Evolutionary conservation across 92 coral and sea anemone species (phyloP).

Genomic region (Zoanthus sociatus): DNA sequence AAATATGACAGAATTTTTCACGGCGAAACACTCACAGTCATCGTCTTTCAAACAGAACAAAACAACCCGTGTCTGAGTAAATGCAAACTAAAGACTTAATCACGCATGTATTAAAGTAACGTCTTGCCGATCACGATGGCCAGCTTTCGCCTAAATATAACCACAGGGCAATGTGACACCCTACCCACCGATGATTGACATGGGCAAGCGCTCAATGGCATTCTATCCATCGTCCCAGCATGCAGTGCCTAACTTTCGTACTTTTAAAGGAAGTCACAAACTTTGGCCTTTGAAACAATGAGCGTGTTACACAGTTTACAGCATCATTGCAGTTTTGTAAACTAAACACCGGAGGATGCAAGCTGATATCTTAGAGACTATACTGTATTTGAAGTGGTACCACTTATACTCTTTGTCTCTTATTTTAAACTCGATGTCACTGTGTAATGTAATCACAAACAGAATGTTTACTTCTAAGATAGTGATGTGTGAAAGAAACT

Average conservation of each 20-base stretch:
- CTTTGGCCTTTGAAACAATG: background rate
- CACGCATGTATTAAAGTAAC: slow-evolving; percentile 73
- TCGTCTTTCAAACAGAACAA: slow-evolving; percentile 62
- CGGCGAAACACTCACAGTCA: slow-evolving; percentile 25
- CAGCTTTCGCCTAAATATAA: slow-evolving; percentile 62
- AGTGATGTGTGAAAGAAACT: background rate
- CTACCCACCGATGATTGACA: slow-evolving; percentile 72
- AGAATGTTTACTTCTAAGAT: background rate
- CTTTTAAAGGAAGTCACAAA: background rate
- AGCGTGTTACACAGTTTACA: background rate
- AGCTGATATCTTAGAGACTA: background rate
- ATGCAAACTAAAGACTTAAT: slow-evolving; percentile 62
- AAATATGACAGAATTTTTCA: slow-evolving; percentile 42
- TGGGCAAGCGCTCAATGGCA: slow-evolving; percentile 38
- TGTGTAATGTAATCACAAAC: background rate
- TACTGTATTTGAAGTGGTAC: background rate
- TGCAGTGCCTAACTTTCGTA: slow-evolving; percentile 10
- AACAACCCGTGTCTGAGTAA: slow-evolving; percentile 53
- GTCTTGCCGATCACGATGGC: slow-evolving; percentile 51
- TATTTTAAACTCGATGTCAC: background rate
- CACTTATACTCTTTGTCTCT: background rate
- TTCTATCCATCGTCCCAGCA: slow-evolving; percentile 56
- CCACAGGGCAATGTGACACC: slow-evolving; percentile 69
- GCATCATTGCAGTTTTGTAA: slow-evolving; percentile 5
- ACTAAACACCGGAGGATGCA: slow-evolving; percentile 3